Percentiles rank a stretch among this genome's conserved stretches.
Conservation (phyloP, 2,113 vertebrate genomes). For the Embiotoca jacksoni region DNA sequence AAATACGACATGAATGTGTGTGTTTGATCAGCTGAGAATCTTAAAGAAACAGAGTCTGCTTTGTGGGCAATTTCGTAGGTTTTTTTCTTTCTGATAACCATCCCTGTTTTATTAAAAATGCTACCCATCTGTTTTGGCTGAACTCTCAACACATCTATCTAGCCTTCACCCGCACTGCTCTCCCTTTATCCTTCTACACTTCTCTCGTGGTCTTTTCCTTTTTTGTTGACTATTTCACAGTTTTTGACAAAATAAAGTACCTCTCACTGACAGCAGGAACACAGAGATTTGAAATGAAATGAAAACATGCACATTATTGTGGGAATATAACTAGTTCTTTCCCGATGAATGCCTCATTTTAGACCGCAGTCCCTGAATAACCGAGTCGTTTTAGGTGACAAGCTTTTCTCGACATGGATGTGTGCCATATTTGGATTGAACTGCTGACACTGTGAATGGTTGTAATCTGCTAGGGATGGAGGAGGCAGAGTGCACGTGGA, state of each 20-base stretch:
- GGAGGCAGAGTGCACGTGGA: neutral
- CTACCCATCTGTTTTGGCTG: neutral
- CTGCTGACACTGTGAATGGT: neutral
- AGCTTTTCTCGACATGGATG: neutral
- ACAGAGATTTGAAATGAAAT: no score
- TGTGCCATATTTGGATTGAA: neutral
- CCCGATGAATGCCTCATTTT: no score
- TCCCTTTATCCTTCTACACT: no score
- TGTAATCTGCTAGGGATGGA: neutral
- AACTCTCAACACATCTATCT: neutral
- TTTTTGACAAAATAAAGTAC: no score
- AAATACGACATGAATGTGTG: slow-evolving; percentile 10
- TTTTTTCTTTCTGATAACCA: neutral
- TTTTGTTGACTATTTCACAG: no score
- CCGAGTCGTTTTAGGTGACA: neutral
- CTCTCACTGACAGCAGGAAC: no score
- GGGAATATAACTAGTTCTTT: no score
- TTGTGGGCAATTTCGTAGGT: neutral
- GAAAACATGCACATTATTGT: no score
- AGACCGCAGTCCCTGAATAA: no score
- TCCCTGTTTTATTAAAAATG: neutral
- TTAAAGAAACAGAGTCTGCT: neutral
- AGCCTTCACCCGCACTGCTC: no score
- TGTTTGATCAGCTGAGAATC: slow-evolving; percentile 1
- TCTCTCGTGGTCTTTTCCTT: no score